These are phyloP conservation scores for Drosophila ogumai DNA, from an alignment of 1,140 invertebrate genomes.

Conservation along the genomic window DNA sequence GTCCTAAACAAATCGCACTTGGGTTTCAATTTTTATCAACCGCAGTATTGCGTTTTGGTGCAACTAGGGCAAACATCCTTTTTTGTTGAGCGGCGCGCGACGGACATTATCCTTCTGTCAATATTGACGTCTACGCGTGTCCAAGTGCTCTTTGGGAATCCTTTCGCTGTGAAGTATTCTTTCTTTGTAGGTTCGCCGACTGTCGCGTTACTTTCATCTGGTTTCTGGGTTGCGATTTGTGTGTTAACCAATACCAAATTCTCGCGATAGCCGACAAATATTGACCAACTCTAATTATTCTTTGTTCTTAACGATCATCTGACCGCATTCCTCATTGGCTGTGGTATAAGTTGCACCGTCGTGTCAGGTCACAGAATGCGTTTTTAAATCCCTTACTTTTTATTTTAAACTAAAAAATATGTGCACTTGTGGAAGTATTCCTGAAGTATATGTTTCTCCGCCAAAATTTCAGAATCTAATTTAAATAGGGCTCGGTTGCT, in stretches of 20 bases:
- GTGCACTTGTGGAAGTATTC: not conserved
- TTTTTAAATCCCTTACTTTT: not conserved
- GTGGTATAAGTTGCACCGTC: not conserved
- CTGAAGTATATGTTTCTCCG: not conserved
- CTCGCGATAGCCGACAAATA: conserved; percentile 49
- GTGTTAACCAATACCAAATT: conserved; percentile 56
- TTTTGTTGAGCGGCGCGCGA: conserved; percentile 44
- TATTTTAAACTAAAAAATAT: not conserved
- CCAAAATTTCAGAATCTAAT: not conserved
- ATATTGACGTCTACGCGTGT: conserved; percentile 74
- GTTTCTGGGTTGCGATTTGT: conserved; percentile 57
- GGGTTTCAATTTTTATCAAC: conserved; percentile 65
- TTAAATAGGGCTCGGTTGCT: not conserved
- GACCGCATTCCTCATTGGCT: conserved; percentile 22
- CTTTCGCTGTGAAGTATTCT: conserved; percentile 51
- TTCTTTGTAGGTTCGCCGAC: conserved; percentile 18
- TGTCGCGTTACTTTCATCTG: conserved; percentile 65
- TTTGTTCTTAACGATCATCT: conserved; percentile 5
- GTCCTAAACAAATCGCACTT: conserved; percentile 72
- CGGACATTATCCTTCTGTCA: conserved; percentile 71
- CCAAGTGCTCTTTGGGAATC: conserved; percentile 68
- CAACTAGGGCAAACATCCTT: conserved; percentile 79
- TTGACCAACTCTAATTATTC: conserved; percentile 67
- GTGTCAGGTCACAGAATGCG: not conserved
- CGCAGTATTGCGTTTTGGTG: conserved; percentile 57